phyloP scores from a whole-genome alignment of 2,797 vertebrate species.

The Centropyge bicolor region DNA sequence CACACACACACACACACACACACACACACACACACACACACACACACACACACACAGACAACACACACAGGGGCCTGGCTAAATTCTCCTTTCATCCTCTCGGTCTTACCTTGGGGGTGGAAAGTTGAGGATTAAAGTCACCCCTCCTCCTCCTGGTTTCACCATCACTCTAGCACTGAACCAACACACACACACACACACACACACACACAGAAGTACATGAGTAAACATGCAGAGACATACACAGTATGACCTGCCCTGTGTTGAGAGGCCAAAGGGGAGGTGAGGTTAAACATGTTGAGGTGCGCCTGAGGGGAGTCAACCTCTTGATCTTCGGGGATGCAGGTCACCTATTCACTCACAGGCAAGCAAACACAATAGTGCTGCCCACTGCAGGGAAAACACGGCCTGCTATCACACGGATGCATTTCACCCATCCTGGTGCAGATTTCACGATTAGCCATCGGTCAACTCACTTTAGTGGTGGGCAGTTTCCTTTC shows the following conservation, averaged over 20 bases:
- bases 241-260: neutral
- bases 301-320: constrained; percentile 48
- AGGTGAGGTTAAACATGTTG: constrained; percentile 67
- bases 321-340: constrained; percentile 61
- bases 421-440: constrained; percentile 49
- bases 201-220: constrained; percentile 30
- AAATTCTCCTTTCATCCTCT: constrained; percentile 86
- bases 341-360: constrained; percentile 55
- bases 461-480: constrained; percentile 32
- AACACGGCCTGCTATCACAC: constrained; percentile 66
- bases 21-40: constrained; percentile 42
- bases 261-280: constrained; percentile 43
- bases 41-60: constrained; percentile 47
- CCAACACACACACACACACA: constrained; percentile 35
- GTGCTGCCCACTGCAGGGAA: constrained; percentile 25
- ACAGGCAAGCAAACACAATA: constrained; percentile 45
- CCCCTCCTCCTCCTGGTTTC: constrained; percentile 70
- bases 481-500: constrained; percentile 33
- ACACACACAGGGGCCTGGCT: constrained; percentile 69
- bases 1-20: constrained; percentile 52
- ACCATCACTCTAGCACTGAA: constrained; percentile 57
- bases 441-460: constrained; percentile 7
- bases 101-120: constrained; percentile 91
- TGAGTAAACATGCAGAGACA: constrained; percentile 28
- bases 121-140: constrained; percentile 91